Conservation (phyloP, 2,113 vertebrate genomes). For the Corapipo altera region DNA sequence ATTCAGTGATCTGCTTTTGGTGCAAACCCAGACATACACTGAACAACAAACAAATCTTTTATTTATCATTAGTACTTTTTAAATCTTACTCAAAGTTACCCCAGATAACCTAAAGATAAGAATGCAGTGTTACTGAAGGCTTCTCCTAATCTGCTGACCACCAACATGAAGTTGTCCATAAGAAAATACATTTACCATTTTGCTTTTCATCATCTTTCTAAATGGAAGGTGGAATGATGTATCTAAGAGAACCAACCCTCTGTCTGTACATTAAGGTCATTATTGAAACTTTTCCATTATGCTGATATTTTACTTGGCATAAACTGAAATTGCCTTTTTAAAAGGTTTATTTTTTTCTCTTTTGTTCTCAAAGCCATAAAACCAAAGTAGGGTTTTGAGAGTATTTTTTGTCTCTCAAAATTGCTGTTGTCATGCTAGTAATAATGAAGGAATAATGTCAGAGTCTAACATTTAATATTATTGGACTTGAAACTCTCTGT, state of each 20-base stretch:
- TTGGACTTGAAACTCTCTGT: neutral
- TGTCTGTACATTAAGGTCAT: neutral
- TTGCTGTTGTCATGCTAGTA: neutral
- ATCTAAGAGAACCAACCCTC: neutral
- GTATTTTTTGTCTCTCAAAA: neutral
- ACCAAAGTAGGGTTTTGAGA: neutral
- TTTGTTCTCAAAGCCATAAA: neutral
- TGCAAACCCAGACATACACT: neutral
- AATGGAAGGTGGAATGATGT: neutral
- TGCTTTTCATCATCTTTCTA: neutral
- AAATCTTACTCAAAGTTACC: neutral
- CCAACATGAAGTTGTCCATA: neutral
- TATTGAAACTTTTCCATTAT: neutral
- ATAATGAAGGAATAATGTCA: neutral
- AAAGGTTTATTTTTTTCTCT: neutral
- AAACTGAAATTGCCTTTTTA: neutral
- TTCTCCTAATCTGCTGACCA: neutral
- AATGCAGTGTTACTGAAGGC: neutral
- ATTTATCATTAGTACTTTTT: neutral
- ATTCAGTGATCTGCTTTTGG: neutral
- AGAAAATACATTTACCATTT: neutral
- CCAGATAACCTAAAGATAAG: neutral
- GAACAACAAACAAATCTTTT: neutral
- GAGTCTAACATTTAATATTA: neutral
- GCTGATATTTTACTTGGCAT: neutral